These are phyloP conservation scores for Pseudomugil gertrudae DNA, from an alignment of 2,797 vertebrate species.

Conservation along the genomic window DNA sequence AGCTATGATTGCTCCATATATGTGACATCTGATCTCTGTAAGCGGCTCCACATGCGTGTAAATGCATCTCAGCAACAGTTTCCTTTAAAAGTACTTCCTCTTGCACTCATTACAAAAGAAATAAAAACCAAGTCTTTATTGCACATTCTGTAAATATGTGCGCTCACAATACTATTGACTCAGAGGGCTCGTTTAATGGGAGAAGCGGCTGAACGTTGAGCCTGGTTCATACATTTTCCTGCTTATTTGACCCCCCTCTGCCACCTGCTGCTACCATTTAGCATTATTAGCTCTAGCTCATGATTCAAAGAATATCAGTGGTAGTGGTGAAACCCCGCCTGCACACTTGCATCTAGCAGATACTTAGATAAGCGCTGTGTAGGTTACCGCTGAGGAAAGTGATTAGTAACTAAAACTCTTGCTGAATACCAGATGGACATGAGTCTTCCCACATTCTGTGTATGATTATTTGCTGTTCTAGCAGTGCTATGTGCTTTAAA, in stretches of 20 bases:
- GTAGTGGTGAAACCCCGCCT: neutral
- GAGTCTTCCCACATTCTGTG: neutral
- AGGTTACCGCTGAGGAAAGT: neutral
- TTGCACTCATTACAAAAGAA: neutral
- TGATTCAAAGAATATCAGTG: neutral
- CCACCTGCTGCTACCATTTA: too few relatives aligned
- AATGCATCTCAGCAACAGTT: slow-evolving; percentile 31
- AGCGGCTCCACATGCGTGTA: slow-evolving; percentile 1
- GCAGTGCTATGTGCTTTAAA: neutral
- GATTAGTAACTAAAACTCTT: neutral
- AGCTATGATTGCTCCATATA: too few relatives aligned
- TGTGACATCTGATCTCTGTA: too few relatives aligned
- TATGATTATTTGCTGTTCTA: neutral
- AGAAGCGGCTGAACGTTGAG: slow-evolving; percentile 14
- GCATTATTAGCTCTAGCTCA: neutral
- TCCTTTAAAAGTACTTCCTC: neutral
- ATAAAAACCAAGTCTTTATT: slow-evolving; percentile 1
- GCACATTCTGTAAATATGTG: slow-evolving; percentile 5
- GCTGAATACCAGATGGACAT: neutral
- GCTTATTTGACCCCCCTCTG: neutral
- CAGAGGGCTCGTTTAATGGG: slow-evolving; percentile 9
- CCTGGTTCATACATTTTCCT: slow-evolving; percentile 22
- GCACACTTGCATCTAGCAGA: neutral
- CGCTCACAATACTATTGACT: slow-evolving; percentile 11
- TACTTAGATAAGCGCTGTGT: neutral